phyloP scores from a whole-genome alignment of 2,797 vertebrate species.

The Sebastiscus albofasciatus region DNA sequence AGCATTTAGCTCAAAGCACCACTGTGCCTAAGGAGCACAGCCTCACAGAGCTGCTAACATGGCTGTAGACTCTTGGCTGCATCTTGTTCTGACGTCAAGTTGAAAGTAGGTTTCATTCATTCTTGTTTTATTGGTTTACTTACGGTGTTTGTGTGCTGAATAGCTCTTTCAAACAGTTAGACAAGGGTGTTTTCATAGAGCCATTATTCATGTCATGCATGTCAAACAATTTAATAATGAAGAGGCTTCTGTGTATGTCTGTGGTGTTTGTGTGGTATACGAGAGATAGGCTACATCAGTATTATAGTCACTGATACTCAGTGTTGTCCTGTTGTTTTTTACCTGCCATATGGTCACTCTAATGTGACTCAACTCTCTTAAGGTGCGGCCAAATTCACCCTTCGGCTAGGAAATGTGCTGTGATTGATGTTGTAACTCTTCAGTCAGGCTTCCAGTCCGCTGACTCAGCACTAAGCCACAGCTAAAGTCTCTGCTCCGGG shows the following conservation, averaged over 20 bases:
- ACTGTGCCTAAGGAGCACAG: not conserved
- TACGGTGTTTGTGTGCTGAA: not conserved
- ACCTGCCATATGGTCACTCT: not conserved
- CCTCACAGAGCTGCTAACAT: not conserved
- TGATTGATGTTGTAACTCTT: constrained; percentile 51
- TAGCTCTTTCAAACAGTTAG: not conserved
- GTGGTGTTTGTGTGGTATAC: not conserved
- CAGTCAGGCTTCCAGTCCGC: constrained; percentile 28
- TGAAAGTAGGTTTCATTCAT: not conserved
- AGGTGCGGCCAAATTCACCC: constrained; percentile 9
- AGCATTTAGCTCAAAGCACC: not conserved
- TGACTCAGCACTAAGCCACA: constrained; percentile 58
- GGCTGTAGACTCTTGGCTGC: not conserved
- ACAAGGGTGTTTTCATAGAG: not conserved
- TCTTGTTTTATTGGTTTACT: not conserved
- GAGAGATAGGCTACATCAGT: not conserved
- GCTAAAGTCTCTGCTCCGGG: constrained; percentile 6
- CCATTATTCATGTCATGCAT: not conserved
- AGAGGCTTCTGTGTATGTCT: not conserved
- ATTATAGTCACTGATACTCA: not conserved
- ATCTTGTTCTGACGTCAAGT: not conserved
- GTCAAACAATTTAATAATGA: not conserved
- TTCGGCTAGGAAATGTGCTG: constrained; percentile 23
- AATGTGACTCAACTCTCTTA: constrained; percentile 10
- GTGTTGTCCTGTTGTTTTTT: not conserved